Evolutionary conservation across 2,113 vertebrate species (phyloP).

Genomic region (Cisticola juncidis): DNA sequence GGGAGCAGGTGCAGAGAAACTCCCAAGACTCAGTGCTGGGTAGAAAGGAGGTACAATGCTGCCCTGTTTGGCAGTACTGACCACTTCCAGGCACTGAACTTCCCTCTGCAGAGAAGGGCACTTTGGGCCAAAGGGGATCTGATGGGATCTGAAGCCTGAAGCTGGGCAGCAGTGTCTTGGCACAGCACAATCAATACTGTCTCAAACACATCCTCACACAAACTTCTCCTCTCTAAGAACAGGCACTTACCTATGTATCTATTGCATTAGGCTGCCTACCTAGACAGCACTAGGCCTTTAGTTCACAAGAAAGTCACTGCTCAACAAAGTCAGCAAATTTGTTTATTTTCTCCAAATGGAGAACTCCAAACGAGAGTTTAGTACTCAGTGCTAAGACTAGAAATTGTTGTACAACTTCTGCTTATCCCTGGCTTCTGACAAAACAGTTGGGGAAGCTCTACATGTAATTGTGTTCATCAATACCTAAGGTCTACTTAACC

Average conservation of each 20-base stretch:
- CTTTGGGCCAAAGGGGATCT: not conserved
- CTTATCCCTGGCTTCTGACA: not conserved
- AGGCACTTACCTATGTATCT: not conserved
- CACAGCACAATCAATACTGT: not conserved
- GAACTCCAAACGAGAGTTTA: not conserved
- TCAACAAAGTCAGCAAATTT: not conserved
- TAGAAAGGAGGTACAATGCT: not conserved
- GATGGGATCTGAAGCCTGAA: not conserved
- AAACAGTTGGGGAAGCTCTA: not conserved
- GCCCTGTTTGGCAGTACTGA: not conserved
- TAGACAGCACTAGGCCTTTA: not conserved
- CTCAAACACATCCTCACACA: not conserved
- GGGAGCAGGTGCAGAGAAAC: not conserved
- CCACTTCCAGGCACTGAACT: not conserved
- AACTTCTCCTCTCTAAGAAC: not conserved
- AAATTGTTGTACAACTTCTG: not conserved
- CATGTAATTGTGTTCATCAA: not conserved
- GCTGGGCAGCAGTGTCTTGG: not conserved
- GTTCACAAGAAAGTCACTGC: not conserved
- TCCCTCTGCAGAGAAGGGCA: not conserved
- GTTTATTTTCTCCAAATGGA: not conserved
- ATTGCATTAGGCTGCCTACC: not conserved
- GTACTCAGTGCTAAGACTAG: not conserved
- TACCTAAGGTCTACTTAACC: not conserved
- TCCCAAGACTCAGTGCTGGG: not conserved